Conservation (phyloP, 2,797 vertebrate species). For the Molothrus aeneus region DNA sequence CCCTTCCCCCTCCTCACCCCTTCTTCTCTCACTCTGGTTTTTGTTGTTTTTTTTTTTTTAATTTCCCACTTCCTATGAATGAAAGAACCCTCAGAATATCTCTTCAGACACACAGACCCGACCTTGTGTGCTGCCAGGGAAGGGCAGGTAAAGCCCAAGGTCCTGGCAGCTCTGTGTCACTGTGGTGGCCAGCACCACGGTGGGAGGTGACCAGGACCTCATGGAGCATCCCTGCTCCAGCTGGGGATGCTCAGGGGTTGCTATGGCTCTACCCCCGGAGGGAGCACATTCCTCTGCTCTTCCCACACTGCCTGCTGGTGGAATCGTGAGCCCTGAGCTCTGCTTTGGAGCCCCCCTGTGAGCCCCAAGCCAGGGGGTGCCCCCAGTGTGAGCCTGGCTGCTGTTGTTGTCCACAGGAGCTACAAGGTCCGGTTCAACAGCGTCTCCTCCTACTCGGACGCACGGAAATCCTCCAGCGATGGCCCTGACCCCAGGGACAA, state of each 20-base stretch:
- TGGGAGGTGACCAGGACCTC: neutral
- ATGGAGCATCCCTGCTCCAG: neutral
- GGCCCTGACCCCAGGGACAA: conserved; percentile 89
- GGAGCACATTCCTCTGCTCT: neutral
- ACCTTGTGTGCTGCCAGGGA: neutral
- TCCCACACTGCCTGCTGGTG: neutral
- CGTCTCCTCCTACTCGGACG: conserved; percentile 94
- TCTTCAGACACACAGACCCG: neutral
- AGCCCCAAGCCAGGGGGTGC: rapidly evolving
- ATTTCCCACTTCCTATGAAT: neutral
- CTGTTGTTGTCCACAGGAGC: conserved; percentile 79
- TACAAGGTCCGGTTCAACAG: conserved; percentile 99
- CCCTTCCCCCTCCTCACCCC: neutral
- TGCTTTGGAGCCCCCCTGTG: neutral
- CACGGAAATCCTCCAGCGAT: conserved; percentile 89
- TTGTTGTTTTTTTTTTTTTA: no score
- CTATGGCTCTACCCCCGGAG: rapidly evolving
- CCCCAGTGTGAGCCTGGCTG: rapidly evolving
- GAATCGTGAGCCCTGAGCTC: neutral
- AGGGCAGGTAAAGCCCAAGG: neutral
- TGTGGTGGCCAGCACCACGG: neutral
- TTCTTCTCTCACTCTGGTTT: neutral
- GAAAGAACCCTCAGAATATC: neutral
- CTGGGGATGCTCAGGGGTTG: no score
- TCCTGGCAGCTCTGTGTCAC: neutral